Percentiles rank a stretch among this genome's conserved stretches.
Conservation (phyloP, 2,797 vertebrate species). For the Lepilemur septentrionalis region DNA sequence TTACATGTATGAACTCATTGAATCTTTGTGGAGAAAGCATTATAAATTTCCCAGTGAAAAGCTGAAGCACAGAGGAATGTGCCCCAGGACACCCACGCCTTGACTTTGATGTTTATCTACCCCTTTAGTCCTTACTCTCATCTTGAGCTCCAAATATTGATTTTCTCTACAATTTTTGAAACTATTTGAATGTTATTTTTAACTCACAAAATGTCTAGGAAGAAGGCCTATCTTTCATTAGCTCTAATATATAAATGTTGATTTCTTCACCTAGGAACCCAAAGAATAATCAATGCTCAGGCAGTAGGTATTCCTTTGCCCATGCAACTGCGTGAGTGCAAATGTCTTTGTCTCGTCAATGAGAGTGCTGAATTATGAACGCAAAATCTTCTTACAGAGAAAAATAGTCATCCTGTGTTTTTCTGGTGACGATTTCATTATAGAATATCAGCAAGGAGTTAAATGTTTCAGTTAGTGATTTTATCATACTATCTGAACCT, state of each 20-base stretch:
- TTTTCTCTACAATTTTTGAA: background rate
- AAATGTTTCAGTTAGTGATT: constrained; percentile 64
- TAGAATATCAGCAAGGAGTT: constrained; percentile 4
- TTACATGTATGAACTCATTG: background rate
- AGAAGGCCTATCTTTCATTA: background rate
- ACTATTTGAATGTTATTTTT: background rate
- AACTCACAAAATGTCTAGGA: background rate
- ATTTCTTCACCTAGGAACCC: background rate
- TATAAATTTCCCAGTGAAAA: background rate
- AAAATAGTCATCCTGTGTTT: constrained; percentile 8
- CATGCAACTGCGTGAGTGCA: background rate
- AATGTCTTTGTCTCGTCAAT: background rate
- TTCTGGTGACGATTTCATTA: constrained; percentile 32
- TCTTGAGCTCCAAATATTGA: background rate
- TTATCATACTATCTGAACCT: constrained; percentile 30
- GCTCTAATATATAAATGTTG: background rate
- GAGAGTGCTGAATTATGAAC: background rate
- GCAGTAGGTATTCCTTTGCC: background rate
- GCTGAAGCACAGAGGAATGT: background rate
- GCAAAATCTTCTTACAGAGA: background rate
- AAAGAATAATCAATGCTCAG: background rate
- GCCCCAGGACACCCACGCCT: background rate
- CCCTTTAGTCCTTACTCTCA: background rate
- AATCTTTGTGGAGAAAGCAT: background rate
- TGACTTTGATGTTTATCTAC: background rate